phyloP scores from a whole-genome alignment of 2,113 vertebrate genomes.

The Alligator mississippiensis region DNA sequence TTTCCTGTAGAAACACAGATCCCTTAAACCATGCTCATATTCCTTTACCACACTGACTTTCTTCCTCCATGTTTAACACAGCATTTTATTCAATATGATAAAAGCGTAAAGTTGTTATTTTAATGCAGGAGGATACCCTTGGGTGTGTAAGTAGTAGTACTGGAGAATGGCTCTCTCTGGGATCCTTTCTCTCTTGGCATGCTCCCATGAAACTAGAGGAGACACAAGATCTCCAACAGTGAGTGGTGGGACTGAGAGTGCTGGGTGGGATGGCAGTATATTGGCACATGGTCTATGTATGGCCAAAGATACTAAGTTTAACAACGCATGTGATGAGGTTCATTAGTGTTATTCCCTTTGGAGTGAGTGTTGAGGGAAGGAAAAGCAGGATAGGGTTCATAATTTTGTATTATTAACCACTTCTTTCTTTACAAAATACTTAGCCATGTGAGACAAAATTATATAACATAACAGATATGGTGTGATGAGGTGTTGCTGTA shows the following conservation, averaged over 20 bases:
- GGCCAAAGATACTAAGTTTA: not conserved
- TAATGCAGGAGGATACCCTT: not conserved
- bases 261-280: not conserved
- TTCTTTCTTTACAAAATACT: not conserved
- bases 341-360: not conserved
- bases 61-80: too few species aligned
- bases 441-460: not conserved
- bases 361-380: not conserved
- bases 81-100: not conserved
- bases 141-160: fast-evolving
- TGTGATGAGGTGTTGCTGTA: not conserved
- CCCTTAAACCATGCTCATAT: not conserved
- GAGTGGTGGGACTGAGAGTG: not conserved
- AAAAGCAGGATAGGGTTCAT: not conserved
- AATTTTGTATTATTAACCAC: not conserved
- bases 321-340: not conserved
- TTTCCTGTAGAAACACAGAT: not conserved
- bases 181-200: not conserved
- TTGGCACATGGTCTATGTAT: fast-evolving
- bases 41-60: not conserved
- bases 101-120: not conserved
- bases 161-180: fast-evolving
- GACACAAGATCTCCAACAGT: not conserved
- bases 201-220: fast-evolving
- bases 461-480: not conserved